Percentiles rank a stretch among this genome's conserved stretches.
phyloP scores from a whole-genome alignment of 2,888 invertebrate species.

The Tetragnatha montana region DNA sequence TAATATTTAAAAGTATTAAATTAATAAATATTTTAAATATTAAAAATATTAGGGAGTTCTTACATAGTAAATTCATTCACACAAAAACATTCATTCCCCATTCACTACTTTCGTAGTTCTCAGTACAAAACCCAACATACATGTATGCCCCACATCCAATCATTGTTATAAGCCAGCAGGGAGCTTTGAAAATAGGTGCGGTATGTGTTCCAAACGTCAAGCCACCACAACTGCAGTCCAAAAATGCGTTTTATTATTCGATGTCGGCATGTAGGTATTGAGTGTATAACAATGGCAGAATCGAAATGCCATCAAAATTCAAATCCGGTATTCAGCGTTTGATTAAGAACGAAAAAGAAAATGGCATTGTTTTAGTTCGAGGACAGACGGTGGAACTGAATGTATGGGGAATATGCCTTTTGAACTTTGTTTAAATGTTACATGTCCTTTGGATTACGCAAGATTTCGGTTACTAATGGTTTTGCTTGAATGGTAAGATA shows the following conservation, averaged over 20 bases:
- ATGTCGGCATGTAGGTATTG: not conserved
- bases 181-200: not conserved
- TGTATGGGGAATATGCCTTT: not conserved
- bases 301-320: conserved; percentile 3
- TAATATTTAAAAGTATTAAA: too few relatives aligned
- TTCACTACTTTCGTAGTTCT: not conserved
- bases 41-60: too few relatives aligned
- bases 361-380: conserved; percentile 15
- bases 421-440: not conserved
- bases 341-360: conserved; percentile 10
- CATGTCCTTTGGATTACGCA: not conserved
- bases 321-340: not conserved
- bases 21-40: too few relatives aligned
- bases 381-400: not conserved
- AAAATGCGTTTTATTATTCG: not conserved
- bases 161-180: not conserved
- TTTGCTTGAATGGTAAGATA: not conserved
- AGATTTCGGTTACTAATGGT: not conserved
- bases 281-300: conserved; percentile 21
- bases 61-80: too few relatives aligned
- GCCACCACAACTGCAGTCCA: not conserved
- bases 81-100: not conserved
- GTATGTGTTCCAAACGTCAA: not conserved
- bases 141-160: not conserved
- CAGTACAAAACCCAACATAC: not conserved